Conservation (phyloP, 2,888 invertebrate species). For the Sinohyriopsis cumingii region DNA sequence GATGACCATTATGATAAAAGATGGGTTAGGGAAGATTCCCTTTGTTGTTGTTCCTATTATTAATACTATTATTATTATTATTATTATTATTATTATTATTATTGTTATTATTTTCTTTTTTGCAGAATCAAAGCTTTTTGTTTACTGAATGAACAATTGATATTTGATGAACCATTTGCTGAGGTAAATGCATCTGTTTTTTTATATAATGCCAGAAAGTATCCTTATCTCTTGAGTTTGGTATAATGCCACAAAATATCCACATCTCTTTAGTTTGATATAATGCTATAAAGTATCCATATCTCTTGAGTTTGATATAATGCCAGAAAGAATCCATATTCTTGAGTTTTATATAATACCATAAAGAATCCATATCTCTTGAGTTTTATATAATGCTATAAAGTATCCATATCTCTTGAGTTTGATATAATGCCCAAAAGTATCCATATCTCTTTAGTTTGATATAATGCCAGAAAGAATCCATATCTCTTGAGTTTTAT, state of each 20-base stretch:
- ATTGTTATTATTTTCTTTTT: conserved; percentile 13
- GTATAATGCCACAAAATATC: too few species aligned
- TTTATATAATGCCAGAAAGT: not conserved
- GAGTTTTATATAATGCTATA: too few species aligned
- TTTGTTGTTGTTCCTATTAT: too few species aligned
- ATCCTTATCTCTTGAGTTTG: not conserved
- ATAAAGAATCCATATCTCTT: not conserved
- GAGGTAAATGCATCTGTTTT: conserved; percentile 67
- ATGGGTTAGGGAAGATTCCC: too few species aligned
- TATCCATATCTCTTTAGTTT: too few species aligned
- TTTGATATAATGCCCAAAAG: too few species aligned
- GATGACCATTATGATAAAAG: too few species aligned
- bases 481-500: not conserved
- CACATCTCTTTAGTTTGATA: too few species aligned
- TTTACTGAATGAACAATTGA: conserved; percentile 86
- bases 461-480: not conserved
- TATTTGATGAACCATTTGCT: conserved; percentile 83
- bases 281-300: too few species aligned
- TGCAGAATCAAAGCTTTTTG: conserved; percentile 84
- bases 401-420: not conserved
- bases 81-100: too few species aligned
- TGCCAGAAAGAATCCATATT: not conserved
- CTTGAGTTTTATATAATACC: too few species aligned
- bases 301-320: not conserved
- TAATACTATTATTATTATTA: too few species aligned